Conservation (phyloP, 2,888 invertebrate genomes). For the Imbricaverruca yamaguchii region DNA sequence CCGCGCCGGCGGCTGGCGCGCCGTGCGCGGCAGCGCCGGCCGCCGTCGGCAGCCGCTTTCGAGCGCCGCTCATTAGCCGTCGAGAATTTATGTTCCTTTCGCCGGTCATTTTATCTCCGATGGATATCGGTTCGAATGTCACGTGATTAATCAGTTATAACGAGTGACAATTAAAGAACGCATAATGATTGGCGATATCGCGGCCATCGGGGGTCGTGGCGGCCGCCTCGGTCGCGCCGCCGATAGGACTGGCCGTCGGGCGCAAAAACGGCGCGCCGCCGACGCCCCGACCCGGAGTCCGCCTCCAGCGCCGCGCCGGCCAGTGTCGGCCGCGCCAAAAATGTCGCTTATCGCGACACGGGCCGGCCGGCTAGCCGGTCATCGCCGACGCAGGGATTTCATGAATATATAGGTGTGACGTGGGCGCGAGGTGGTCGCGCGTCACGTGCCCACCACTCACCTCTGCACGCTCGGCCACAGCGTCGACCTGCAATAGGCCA, state of each 20-base stretch:
- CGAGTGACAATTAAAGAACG: slow-evolving; percentile 16
- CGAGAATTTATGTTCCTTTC: slow-evolving; percentile 15
- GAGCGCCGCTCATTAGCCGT: not conserved
- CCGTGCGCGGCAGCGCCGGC: no score
- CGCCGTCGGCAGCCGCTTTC: not conserved
- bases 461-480: not conserved
- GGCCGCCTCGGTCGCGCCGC: no score
- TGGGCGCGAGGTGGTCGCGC: not conserved
- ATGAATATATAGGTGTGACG: not conserved
- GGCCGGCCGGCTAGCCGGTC: not conserved
- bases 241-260: not conserved
- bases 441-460: not conserved
- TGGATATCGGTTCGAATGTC: slow-evolving; percentile 1
- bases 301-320: not conserved
- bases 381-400: not conserved
- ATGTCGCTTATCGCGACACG: not conserved
- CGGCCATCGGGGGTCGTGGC: not conserved
- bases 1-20: no score
- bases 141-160: slow-evolving; percentile 21
- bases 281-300: not conserved
- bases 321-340: slow-evolving; percentile 3
- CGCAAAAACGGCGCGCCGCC: not conserved
- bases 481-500: not conserved
- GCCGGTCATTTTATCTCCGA: slow-evolving; percentile 9
- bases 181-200: not conserved